Percentiles rank a stretch among this genome's conserved stretches.
phyloP scores from a whole-genome alignment of 2,797 vertebrate genomes.

The Fundulus diaphanus region DNA sequence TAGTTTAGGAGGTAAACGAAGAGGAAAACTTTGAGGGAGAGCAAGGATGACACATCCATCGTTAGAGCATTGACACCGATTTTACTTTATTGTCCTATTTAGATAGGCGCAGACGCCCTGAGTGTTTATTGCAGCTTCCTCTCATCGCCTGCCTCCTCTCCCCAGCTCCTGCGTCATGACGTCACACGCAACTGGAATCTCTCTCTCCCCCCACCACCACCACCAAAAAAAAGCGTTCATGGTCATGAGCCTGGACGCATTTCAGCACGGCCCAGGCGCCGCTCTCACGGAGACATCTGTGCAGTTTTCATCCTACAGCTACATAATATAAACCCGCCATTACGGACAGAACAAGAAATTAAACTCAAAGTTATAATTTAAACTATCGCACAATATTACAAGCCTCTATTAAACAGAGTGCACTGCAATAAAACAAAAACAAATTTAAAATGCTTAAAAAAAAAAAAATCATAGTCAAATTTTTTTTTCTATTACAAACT shows the following conservation, averaged over 20 bases:
- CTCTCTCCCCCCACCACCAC: slow-evolving; percentile 35
- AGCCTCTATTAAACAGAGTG: not conserved
- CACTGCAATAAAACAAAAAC: not conserved
- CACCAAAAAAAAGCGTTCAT: slow-evolving; percentile 24
- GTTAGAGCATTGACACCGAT: slow-evolving; percentile 80
- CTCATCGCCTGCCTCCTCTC: slow-evolving; percentile 71
- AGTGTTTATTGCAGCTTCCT: slow-evolving; percentile 84
- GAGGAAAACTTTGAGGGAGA: slow-evolving; percentile 74
- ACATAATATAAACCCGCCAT: not conserved
- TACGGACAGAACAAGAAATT: not conserved
- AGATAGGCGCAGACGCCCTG: slow-evolving; percentile 83
- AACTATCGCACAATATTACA: not conserved
- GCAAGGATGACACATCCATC: slow-evolving; percentile 79
- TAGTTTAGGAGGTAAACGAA: slow-evolving; percentile 64
- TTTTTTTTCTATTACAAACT: not conserved
- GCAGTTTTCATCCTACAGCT: not conserved
- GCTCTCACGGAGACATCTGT: not conserved
- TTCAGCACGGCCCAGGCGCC: not conserved
- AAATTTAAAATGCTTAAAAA: too few relatives aligned
- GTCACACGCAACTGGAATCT: slow-evolving; percentile 72
- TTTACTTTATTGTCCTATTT: slow-evolving; percentile 84
- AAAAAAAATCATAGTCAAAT: too few relatives aligned
- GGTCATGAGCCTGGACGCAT: slow-evolving; percentile 42
- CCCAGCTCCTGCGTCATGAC: slow-evolving; percentile 69
- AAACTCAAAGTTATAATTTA: not conserved